Base-by-base conservation (phyloP, 23 tunicate genomes). In the Styela plicata region DNA sequence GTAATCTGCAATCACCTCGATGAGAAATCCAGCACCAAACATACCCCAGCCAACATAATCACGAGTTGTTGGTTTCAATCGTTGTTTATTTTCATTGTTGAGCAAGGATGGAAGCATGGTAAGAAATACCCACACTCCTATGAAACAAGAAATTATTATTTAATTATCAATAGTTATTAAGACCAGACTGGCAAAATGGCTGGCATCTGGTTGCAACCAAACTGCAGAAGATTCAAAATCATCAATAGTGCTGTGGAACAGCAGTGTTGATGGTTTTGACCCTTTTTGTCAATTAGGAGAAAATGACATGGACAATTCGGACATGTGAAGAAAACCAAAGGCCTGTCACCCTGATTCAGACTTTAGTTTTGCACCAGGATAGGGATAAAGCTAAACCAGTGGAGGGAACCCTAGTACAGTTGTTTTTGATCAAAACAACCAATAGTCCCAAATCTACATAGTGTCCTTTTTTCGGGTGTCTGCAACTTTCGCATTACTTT, bases 41-140 rank as follows among this genome's bases (percentile, higher is more conserved):
- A 95, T 66, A 33, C 80, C 82, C n/a, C 87, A 80, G 1, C 99
- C 99, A 29, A 84, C n/a, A 31, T 90, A 90, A 80, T 90, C 96
- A 3, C 74, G 64, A 29, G 73, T 25, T 2, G 85, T 80, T 17
- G 86, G 74, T 74, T 53, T 64, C 24, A 36, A 35, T 13, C 36
- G 24, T 34, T 64, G 44, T 17, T 35, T 85, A 44, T 79, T 79
- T 13, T 36, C 52, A 74, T 94, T 94, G 34, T 80, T 69, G 25
- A 94, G 36, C 29, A 94, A 63, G 16, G 86, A 62, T 1, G 98
- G 98, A 22, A 89, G 62, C 22, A 85, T 52, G 2, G 91, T 85
- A 24, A 86, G 31, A 35, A 75, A 83, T 18, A 94, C 86, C 98
- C 98, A 94, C 53, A 94, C 70, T 33, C 90, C 95, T 94, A 31